Evolutionary conservation across 53 echinoderm and acorn worm species (phyloP).

Genomic region (Antedon mediterranea): DNA sequence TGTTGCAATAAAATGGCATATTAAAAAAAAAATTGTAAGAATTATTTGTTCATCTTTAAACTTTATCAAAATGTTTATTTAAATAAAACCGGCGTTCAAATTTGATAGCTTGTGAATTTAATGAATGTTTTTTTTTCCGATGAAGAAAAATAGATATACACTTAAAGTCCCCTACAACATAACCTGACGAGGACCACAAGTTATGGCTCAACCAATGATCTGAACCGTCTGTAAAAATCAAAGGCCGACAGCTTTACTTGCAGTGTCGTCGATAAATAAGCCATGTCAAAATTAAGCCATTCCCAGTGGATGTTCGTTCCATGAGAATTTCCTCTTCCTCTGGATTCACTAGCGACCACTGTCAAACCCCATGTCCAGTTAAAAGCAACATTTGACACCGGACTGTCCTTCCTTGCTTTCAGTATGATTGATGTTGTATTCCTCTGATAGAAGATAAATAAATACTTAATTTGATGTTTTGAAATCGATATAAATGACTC

Average conservation of each 20-base stretch:
- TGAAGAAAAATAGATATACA: too few species aligned
- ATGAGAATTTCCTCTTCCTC: background rate
- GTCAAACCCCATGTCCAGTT: background rate
- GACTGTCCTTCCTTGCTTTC: background rate
- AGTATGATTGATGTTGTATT: background rate
- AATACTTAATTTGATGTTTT: background rate
- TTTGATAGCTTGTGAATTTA: too few species aligned
- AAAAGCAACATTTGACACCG: background rate
- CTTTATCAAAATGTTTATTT: too few species aligned
- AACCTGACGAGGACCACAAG: background rate
- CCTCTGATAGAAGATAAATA: background rate
- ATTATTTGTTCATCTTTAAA: too few species aligned
- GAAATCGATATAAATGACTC: background rate
- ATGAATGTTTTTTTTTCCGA: too few species aligned
- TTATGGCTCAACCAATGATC: background rate
- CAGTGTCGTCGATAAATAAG: background rate
- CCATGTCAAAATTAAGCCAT: background rate
- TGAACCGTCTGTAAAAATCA: background rate
- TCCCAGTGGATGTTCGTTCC: background rate
- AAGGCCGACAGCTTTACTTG: background rate
- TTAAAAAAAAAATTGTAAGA: too few species aligned
- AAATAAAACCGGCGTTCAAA: too few species aligned
- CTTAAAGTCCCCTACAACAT: background rate
- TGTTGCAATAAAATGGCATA: too few species aligned
- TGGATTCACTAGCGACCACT: background rate